Conservation (phyloP, 2,113 vertebrate species). For the Setophaga coronata region DNA sequence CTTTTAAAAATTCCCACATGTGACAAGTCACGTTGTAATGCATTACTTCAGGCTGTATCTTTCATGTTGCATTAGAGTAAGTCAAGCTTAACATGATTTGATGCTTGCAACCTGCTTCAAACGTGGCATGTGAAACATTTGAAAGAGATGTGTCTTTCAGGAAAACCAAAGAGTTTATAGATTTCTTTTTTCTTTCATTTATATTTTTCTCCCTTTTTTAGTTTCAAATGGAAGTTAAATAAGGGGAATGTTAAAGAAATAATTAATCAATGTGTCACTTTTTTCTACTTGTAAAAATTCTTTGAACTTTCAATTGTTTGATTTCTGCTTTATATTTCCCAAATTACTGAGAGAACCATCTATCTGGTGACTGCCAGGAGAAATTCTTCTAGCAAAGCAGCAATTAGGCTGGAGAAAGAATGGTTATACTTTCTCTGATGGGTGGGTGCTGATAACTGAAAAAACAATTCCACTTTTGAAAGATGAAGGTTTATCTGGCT, state of each 20-base stretch:
- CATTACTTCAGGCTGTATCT: conserved; percentile 42
- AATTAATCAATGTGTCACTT: neutral
- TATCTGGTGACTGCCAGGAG: neutral
- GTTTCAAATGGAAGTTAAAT: neutral
- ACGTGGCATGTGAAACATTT: neutral
- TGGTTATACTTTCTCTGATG: neutral
- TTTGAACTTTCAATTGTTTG: neutral
- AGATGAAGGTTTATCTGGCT: neutral
- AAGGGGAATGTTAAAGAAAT: neutral
- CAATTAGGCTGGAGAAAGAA: neutral
- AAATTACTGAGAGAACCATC: neutral
- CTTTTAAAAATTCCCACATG: conserved; percentile 11
- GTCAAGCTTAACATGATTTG: conserved; percentile 2
- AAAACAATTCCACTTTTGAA: neutral
- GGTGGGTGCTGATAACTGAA: neutral
- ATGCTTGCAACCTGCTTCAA: conserved; percentile 51
- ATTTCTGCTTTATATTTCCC: neutral
- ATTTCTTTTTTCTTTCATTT: neutral
- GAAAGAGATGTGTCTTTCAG: neutral
- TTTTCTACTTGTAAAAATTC: neutral
- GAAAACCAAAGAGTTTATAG: neutral
- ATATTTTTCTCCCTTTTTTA: neutral
- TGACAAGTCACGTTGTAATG: neutral
- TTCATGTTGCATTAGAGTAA: conserved; percentile 36
- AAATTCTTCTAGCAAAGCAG: neutral